A percentile compares a stretch with the other conserved stretches of the same genome.
These are phyloP conservation scores for Arenaria interpres DNA, from an alignment of 2,113 vertebrate species.

Conservation along the genomic window DNA sequence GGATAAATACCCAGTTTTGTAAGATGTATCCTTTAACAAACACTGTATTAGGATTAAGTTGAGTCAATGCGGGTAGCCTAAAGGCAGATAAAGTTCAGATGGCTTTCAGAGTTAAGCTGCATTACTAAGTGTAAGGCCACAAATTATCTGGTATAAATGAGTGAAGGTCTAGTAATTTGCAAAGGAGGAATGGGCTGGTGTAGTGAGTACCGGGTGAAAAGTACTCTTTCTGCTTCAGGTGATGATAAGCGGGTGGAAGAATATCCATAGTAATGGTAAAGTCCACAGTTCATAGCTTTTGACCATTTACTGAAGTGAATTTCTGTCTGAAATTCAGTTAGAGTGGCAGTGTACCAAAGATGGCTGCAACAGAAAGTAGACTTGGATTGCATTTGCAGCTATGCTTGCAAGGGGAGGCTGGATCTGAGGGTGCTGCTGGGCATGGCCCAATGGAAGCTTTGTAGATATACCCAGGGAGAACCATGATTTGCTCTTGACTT, in stretches of 20 bases:
- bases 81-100: not conserved
- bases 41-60: not conserved
- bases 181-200: not conserved
- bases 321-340: not conserved
- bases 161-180: not conserved
- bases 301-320: not conserved
- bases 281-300: not conserved
- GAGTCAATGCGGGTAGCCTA: not conserved
- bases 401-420: not conserved
- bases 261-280: not conserved
- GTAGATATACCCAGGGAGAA: not conserved
- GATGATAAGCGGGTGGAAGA: not conserved
- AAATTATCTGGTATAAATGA: not conserved
- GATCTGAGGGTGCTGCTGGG: not conserved
- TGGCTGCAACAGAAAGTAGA: not conserved
- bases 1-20: not conserved
- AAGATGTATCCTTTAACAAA: not conserved
- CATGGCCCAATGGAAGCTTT: not conserved
- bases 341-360: not conserved
- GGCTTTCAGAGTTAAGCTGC: not conserved
- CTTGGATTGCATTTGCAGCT: not conserved
- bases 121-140: not conserved
- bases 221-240: not conserved
- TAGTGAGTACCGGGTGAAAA: not conserved
- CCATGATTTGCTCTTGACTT: not conserved